Base-by-base conservation (phyloP, 2,113 vertebrate genomes). In the Gobius niger region DNA sequence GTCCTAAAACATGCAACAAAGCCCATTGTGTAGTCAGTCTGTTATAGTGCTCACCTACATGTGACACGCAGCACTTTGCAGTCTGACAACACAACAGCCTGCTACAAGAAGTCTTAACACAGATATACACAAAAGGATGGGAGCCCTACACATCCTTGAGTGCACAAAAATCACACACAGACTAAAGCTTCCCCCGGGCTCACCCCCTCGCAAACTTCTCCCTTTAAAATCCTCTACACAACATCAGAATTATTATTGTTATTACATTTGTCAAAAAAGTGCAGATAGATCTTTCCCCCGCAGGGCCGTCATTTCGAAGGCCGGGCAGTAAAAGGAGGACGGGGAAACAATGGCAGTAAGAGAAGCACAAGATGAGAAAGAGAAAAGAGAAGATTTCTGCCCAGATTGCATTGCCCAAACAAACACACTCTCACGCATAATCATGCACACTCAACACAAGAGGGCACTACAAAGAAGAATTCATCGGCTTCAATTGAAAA, bases 241-340 rank as follows among this genome's bases (percentile, higher is more conserved):
- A 86, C 80, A 77, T 84, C 83, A 75, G 70, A 76, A 44, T 81
- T 68, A 84, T 90, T 83, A 78, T 85, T 86, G 73, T 88, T 84
- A 85, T 89, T 87, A 89, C 85, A 88, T 90, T 88, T 87, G 52
- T 78, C 64, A 85, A 88, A 91, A 57, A 91, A 91, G 90, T 91
- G 90, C 90, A 89, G 89, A 88, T 84, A 88, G 85, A 87, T 83
- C 76, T 71, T 34, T 82, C 77, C 82, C 87, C 70, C 57, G 52
- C 52, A 40, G 6, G 63, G 66, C 81, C 84, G 62, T 81, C 82
- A 16, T 69, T 60, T 56, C 46, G 80, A 76, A 81, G 88, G 83
- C 80, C 75, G 85, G 85, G 80, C 80, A 82, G 85, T 84, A 84
- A 77, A 16, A 85, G 77, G 83, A 79, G 77, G 76, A 81, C 71